Conservation (phyloP, 2,797 vertebrate genomes). For the Coreius guichenoti region DNA sequence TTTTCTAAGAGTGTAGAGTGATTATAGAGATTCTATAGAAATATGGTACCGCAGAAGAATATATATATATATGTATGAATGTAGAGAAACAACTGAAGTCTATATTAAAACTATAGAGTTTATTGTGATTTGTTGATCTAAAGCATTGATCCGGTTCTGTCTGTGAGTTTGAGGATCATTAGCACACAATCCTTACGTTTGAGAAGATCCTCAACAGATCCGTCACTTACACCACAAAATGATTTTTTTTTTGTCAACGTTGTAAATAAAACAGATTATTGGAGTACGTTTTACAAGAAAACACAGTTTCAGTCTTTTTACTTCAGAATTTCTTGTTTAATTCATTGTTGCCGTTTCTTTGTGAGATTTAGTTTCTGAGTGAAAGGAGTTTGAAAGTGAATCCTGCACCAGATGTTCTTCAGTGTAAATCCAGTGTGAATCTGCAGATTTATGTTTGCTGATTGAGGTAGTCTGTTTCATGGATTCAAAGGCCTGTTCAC, state of each 20-base stretch:
- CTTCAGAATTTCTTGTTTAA: neutral
- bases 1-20: neutral
- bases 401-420: neutral
- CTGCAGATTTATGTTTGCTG: neutral
- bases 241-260: neutral
- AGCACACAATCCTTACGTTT: too few species aligned
- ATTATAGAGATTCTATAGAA: conserved; percentile 58
- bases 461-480: too few species aligned
- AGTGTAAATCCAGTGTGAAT: neutral
- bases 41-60: conserved; percentile 56
- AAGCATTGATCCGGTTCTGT: neutral
- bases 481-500: neutral
- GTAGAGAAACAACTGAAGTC: conserved; percentile 61
- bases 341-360: too few species aligned
- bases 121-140: neutral
- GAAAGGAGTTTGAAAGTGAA: too few species aligned
- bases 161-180: neutral
- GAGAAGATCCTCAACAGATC: too few species aligned
- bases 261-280: neutral
- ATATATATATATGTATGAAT: conserved; percentile 42
- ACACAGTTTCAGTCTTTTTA: neutral
- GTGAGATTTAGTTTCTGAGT: too few species aligned
- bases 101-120: conserved; percentile 63
- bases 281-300: neutral
- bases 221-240: neutral